Evolutionary conservation across 2,888 invertebrate genomes (phyloP).

Genomic region (Scrobipalpa atriplicella): DNA sequence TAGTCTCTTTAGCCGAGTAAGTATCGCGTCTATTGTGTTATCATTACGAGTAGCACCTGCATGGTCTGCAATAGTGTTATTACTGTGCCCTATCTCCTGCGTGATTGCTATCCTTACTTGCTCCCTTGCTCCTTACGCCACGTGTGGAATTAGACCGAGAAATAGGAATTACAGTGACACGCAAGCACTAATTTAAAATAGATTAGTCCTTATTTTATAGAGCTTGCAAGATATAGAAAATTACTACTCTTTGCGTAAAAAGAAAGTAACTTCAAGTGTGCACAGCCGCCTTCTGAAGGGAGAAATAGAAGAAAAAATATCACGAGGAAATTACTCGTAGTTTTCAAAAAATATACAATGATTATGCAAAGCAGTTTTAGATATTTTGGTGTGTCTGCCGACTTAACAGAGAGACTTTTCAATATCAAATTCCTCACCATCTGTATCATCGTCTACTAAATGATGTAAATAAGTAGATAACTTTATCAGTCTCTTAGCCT

Average conservation of each 20-base stretch:
- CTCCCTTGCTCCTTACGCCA: background rate
- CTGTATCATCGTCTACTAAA: background rate
- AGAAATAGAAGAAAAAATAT: no score
- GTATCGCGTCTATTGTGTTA: background rate
- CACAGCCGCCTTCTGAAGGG: background rate
- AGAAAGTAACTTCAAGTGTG: background rate
- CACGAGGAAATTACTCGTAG: no score
- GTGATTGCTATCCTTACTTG: conserved; percentile 22
- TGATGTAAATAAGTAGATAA: conserved; percentile 13
- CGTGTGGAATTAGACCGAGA: conserved; percentile 18
- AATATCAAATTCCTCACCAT: background rate
- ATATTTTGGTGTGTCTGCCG: no score
- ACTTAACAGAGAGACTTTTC: no score
- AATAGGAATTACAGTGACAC: conserved; percentile 16
- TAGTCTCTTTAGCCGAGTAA: background rate
- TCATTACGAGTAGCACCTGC: conserved; percentile 20
- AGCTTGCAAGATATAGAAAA: background rate
- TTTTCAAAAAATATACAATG: no score
- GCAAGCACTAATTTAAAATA: conserved; percentile 10
- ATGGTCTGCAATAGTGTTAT: conserved; percentile 10
- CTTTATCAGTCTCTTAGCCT: conserved; percentile 16
- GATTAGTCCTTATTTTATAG: background rate
- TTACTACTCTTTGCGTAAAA: background rate
- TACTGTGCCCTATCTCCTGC: conserved; percentile 14
- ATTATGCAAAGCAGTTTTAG: no score